These are phyloP conservation scores for Pantherophis guttatus DNA, from an alignment of 2,113 vertebrate genomes.

Conservation along the genomic window DNA sequence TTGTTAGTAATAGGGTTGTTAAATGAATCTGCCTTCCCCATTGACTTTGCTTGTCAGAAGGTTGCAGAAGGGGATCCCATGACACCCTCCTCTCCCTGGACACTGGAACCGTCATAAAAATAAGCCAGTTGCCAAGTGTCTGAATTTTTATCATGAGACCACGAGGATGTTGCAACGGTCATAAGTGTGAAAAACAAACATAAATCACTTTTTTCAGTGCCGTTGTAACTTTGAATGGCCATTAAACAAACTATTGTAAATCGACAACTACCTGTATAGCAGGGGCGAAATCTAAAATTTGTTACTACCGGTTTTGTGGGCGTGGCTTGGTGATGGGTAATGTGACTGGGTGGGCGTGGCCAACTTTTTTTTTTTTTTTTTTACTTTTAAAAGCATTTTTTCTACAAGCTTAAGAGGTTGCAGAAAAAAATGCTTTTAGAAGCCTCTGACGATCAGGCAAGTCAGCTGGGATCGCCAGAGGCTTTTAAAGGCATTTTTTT, in stretches of 20 bases:
- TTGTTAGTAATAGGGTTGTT: background rate
- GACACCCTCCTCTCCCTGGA: background rate
- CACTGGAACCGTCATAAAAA: background rate
- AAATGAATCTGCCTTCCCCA: background rate
- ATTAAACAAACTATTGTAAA: background rate
- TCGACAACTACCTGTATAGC: background rate
- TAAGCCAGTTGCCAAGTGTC: background rate
- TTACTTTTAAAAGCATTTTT: no score
- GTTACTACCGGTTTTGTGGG: no score
- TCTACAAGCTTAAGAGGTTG: no score
- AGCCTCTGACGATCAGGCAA: no score
- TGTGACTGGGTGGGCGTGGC: no score
- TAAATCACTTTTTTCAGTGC: background rate
- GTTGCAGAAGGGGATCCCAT: background rate
- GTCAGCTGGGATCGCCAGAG: no score
- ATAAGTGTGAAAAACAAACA: background rate
- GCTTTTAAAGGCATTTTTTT: no score
- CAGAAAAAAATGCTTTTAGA: no score
- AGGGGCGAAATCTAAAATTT: no score
- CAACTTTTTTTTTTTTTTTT: no score
- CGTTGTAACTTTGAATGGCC: background rate
- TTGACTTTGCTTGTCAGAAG: background rate
- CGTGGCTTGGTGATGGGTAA: no score
- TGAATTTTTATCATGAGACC: background rate
- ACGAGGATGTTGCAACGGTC: background rate